Evolutionary conservation across 2,797 vertebrate species (phyloP), one percentile per base, ranked within the genome.

Genomic region (Furcifer pardalis): DNA sequence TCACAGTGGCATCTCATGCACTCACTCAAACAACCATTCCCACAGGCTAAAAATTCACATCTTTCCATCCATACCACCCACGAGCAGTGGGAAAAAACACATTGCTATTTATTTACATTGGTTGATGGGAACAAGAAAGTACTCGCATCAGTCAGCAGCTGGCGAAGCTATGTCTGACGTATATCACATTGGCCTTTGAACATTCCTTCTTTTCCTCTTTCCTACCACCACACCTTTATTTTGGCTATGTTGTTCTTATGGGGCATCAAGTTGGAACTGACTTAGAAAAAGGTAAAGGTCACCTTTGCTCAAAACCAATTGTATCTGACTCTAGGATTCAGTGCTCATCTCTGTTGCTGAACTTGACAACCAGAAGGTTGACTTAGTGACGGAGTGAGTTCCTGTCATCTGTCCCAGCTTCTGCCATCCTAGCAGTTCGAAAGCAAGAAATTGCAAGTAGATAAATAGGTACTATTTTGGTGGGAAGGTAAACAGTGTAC

Each of bases 101-200:
- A 87, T 89, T 91, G 19, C 77, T 13, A 9, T 59, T 74, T 89
- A 87, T 92, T 92, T 93, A 91, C 90, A 89, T 92, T 92, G 92
- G 83, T 60, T 49, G 81, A 84, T 86, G 80, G 82, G 89, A 91
- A 92, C 90, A 94, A 84, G 89, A 90, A 93, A 88, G 89, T 88
- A 84, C 2, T 85, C 63, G 90, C 73, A 66, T 77, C 37, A 56
- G 87, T 84, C 87, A 71, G 0, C 84, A 79, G 75, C 86, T 85
- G 87, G 81, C 90, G 89, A 83, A 86, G 86, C 86, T 81, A 89
- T 91, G 88, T 83, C 84, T 75, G 83, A 86, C 80, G 88, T 87
- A 88, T 89, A 85, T 90, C 92, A 88, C 82, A 86, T 80, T 81
- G 90, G 92, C 88, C 91, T 75, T 69, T 32, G 6, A 74, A 84